Conservation (phyloP, 2,113 vertebrate species). For the Gulo gulo region DNA sequence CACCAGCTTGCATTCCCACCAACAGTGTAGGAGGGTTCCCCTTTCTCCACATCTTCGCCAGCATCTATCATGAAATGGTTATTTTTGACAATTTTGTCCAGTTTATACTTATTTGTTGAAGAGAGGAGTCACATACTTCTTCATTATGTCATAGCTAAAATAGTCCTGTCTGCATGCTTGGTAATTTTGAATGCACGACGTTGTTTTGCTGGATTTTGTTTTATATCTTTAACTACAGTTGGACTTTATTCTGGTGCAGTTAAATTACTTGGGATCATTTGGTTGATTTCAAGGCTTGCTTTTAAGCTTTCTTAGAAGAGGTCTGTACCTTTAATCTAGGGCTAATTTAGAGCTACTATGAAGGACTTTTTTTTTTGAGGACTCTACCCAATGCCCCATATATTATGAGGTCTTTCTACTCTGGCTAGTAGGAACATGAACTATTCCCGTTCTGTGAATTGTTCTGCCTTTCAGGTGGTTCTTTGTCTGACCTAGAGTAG, state of each 20-base stretch:
- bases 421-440: background rate
- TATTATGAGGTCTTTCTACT: background rate
- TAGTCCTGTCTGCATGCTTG: background rate
- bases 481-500: background rate
- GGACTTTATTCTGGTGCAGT: background rate
- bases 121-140: background rate
- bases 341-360: background rate
- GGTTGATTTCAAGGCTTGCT: background rate
- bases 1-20: too few species aligned
- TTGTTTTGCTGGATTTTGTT: conserved; percentile 34
- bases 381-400: background rate
- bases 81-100: background rate
- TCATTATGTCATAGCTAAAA: background rate
- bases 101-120: background rate
- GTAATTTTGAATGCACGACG: background rate
- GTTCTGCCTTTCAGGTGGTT: background rate
- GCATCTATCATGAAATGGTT: background rate
- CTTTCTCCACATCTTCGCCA: too few species aligned
- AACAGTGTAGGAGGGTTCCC: too few species aligned
- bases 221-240: background rate
- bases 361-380: background rate
- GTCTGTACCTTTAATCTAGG: background rate
- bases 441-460: background rate
- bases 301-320: background rate
- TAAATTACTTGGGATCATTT: background rate